Percentiles rank a stretch among this genome's conserved stretches.
phyloP scores from a whole-genome alignment of 2,113 vertebrate genomes.

The Crypturellus undulatus region DNA sequence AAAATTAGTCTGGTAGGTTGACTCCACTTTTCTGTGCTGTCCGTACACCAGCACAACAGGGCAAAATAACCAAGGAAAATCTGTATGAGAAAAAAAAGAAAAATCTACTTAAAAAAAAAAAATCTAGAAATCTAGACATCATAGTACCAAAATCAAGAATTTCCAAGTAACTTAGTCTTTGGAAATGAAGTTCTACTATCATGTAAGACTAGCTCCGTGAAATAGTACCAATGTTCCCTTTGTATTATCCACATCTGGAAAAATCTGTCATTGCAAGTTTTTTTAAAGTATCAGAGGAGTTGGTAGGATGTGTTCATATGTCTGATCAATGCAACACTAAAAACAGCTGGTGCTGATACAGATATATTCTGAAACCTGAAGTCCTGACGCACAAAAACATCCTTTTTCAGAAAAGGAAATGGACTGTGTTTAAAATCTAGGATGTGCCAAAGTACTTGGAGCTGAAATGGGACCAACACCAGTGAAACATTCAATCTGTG shows the following conservation, averaged over 20 bases:
- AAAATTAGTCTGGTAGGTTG: neutral
- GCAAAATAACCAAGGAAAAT: neutral
- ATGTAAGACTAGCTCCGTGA: neutral
- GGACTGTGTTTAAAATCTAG: neutral
- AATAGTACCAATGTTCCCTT: neutral
- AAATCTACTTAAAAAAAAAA: neutral
- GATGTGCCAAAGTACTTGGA: neutral
- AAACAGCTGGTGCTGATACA: neutral
- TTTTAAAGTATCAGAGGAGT: neutral
- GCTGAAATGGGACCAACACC: neutral
- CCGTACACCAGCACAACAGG: neutral
- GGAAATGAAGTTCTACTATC: neutral
- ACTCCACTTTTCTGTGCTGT: neutral
- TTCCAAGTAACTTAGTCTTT: neutral
- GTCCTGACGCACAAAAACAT: neutral
- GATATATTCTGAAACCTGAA: neutral
- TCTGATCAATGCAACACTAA: neutral
- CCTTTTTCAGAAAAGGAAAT: neutral
- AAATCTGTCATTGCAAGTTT: neutral
- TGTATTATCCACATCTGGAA: neutral
- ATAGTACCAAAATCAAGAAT: neutral
- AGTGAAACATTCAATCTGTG: neutral
- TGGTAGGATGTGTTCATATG: neutral
- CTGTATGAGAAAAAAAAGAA: neutral
- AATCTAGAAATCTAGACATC: neutral